Conservation (phyloP, 2,797 vertebrate species). For the Avahi laniger region DNA sequence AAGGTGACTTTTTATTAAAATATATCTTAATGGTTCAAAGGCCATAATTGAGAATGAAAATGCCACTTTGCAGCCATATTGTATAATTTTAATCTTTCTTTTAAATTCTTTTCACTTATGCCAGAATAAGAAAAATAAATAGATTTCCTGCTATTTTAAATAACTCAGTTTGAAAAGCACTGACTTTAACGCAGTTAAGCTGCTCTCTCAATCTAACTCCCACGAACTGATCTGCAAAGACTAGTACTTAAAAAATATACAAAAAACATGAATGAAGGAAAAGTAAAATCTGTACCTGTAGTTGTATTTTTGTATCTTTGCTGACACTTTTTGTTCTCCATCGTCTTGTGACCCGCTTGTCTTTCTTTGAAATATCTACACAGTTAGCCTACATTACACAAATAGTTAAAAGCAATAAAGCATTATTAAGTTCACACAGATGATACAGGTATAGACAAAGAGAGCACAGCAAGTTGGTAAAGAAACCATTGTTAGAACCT, state of each 20-base stretch:
- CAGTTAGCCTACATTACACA: slow-evolving; percentile 96
- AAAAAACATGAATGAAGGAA: slow-evolving; percentile 34
- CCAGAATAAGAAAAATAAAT: not conserved
- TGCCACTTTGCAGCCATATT: not conserved
- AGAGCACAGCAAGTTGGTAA: slow-evolving; percentile 83
- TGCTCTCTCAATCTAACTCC: not conserved
- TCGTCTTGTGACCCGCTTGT: slow-evolving; percentile 98
- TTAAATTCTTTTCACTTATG: slow-evolving; percentile 4
- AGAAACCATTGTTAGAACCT: slow-evolving; percentile 70
- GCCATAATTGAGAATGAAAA: slow-evolving; percentile 8
- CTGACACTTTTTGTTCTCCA: slow-evolving; percentile 99
- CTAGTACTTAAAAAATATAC: not conserved
- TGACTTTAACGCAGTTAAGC: slow-evolving; percentile 19
- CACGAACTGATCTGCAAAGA: not conserved
- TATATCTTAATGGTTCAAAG: slow-evolving; percentile 58
- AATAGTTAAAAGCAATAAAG: slow-evolving; percentile 88
- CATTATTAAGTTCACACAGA: slow-evolving; percentile 86
- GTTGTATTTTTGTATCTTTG: slow-evolving; percentile 99
- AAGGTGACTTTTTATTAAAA: slow-evolving; percentile 49
- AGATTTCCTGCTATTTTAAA: slow-evolving; percentile 5
- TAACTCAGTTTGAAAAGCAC: not conserved
- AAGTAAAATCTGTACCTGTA: slow-evolving; percentile 92
- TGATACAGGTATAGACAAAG: slow-evolving; percentile 83
- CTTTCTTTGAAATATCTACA: slow-evolving; percentile 99
- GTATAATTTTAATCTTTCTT: slow-evolving; percentile 1